Evolutionary conservation across 2,888 invertebrate genomes (phyloP).

Genomic region (Gnatocerus cornutus): DNA sequence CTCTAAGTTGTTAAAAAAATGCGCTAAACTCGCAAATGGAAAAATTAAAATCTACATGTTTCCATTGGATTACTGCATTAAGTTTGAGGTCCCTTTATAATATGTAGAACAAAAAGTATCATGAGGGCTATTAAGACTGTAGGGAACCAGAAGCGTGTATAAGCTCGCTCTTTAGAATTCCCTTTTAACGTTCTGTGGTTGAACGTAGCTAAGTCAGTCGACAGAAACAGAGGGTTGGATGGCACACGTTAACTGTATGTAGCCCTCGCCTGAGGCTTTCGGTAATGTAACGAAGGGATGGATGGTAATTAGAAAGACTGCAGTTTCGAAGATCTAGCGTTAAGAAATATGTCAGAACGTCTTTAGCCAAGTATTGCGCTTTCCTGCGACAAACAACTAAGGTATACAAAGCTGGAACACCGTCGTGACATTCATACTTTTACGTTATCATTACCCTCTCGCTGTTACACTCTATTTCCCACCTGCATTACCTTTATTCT

Average conservation of each 20-base stretch:
- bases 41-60: slow-evolving; percentile 22
- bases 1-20: background rate
- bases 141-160: slow-evolving; percentile 51
- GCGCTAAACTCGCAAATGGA: background rate
- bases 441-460: slow-evolving; percentile 40
- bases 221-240: slow-evolving; percentile 50
- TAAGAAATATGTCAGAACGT: slow-evolving; percentile 45
- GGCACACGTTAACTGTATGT: slow-evolving; percentile 44
- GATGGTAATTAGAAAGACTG: slow-evolving; percentile 50
- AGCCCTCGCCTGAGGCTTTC: slow-evolving; percentile 42
- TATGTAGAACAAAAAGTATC: slow-evolving; percentile 42
- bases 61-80: slow-evolving; percentile 29
- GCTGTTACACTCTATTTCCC: slow-evolving; percentile 33
- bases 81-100: slow-evolving; percentile 36
- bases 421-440: slow-evolving; percentile 33
- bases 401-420: slow-evolving; percentile 14
- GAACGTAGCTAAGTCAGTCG: slow-evolving; percentile 59
- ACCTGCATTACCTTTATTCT: slow-evolving; percentile 40
- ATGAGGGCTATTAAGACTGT: slow-evolving; percentile 42
- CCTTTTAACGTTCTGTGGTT: slow-evolving; percentile 60
- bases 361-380: slow-evolving; percentile 34
- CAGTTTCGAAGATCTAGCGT: slow-evolving; percentile 37
- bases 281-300: slow-evolving; percentile 44
- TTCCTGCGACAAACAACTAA: slow-evolving; percentile 34
- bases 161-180: slow-evolving; percentile 60